Conservation (phyloP, 53 echinoderm and acorn worm genomes). For the Astropecten irregularis region DNA sequence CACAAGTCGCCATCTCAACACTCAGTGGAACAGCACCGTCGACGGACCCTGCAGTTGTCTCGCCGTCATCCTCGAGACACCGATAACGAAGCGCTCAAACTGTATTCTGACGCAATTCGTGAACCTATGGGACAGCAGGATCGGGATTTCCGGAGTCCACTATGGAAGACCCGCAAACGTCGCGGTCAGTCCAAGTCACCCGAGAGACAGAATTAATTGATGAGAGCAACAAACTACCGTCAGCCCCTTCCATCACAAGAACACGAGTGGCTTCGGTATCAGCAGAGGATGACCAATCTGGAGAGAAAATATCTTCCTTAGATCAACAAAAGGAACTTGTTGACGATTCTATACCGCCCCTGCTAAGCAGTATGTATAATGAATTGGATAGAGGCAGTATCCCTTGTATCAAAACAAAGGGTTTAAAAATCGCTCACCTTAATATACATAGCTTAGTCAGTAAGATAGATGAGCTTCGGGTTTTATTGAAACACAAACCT, state of each 20-base stretch:
- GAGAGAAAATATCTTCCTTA: neutral
- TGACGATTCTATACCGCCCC: too few species aligned
- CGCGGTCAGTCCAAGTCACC: neutral
- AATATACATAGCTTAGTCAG: neutral
- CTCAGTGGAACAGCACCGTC: neutral
- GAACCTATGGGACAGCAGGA: neutral
- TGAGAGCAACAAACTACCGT: neutral
- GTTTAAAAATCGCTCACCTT: neutral
- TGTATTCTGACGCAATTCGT: neutral
- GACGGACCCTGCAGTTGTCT: neutral
- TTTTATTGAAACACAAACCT: neutral
- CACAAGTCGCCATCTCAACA: neutral
- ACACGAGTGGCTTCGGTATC: neutral
- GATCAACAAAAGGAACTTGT: neutral
- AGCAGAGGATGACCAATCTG: neutral
- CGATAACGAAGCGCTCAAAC: neutral
- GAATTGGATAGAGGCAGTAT: neutral
- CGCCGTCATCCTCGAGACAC: neutral
- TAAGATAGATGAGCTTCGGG: neutral
- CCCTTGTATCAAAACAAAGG: neutral
- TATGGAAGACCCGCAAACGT: neutral
- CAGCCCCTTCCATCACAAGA: neutral
- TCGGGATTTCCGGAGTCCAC: neutral
- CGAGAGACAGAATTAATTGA: neutral
- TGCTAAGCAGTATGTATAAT: neutral